These are phyloP conservation scores for Natrix natrix DNA, from an alignment of 2,797 vertebrate species.

Conservation along the genomic window DNA sequence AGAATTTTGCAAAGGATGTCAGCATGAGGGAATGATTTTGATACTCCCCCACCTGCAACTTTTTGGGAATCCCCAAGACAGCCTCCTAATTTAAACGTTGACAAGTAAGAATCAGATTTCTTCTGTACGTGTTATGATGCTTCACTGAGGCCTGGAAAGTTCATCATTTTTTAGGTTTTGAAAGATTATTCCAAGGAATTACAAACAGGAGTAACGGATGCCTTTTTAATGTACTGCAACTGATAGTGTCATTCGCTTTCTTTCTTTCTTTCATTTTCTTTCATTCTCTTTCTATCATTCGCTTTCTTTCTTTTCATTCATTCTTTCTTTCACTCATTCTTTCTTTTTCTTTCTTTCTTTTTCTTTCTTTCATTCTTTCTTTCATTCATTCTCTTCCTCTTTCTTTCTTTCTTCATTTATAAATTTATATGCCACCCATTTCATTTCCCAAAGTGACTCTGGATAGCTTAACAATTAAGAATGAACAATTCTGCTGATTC, in stretches of 20 bases:
- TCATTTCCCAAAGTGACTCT: background rate
- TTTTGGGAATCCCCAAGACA: background rate
- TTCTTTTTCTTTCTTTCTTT: background rate
- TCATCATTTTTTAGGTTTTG: background rate
- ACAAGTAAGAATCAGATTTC: background rate
- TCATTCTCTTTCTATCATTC: too few relatives aligned
- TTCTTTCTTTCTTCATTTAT: background rate
- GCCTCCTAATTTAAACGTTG: background rate
- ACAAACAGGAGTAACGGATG: background rate
- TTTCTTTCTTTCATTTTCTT: too few relatives aligned
- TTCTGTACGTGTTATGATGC: background rate
- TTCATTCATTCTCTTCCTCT: too few relatives aligned
- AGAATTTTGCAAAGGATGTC: background rate
- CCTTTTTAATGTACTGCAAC: background rate
- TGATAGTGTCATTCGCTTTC: background rate
- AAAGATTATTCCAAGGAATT: background rate
- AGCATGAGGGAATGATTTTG: background rate
- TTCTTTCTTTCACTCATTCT: background rate
- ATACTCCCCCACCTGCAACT: too few relatives aligned
- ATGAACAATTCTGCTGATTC: background rate
- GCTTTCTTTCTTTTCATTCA: rapidly evolving
- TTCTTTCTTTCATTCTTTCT: too few relatives aligned
- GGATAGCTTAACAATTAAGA: background rate
- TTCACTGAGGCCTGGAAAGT: background rate
- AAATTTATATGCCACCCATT: background rate